Evolutionary conservation across 2,797 vertebrate species (phyloP).

Genomic region (Octomys mimax): DNA sequence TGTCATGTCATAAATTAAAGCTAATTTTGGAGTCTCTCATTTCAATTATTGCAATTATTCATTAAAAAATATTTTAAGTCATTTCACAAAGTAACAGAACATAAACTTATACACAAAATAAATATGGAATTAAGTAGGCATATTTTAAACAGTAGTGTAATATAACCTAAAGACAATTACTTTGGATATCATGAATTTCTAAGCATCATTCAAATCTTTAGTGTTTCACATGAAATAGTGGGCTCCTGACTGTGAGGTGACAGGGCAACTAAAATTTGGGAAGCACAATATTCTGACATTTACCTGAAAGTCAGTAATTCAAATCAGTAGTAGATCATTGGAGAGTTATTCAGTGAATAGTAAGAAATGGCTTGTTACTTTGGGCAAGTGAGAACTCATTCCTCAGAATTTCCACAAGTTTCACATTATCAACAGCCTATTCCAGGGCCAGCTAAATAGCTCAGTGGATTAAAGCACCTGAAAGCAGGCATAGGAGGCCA

Average conservation of each 20-base stretch:
- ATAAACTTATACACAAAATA: conserved; percentile 61
- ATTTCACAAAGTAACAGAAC: conserved; percentile 7
- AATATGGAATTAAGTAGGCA: conserved; percentile 12
- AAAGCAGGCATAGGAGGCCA: too few relatives aligned
- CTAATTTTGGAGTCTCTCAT: conserved; percentile 10
- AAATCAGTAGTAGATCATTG: conserved; percentile 19
- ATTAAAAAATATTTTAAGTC: conserved; percentile 30
- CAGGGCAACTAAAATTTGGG: not conserved
- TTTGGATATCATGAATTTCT: conserved; percentile 58
- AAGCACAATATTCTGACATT: conserved; percentile 23
- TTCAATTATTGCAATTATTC: conserved; percentile 51
- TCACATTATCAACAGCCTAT: conserved; percentile 6
- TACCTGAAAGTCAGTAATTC: conserved; percentile 28
- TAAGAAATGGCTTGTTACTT: conserved; percentile 37
- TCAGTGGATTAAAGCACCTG: too few relatives aligned
- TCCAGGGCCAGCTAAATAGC: not conserved
- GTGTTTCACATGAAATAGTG: conserved; percentile 18
- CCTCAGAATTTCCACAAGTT: conserved; percentile 57
- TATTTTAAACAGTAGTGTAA: conserved; percentile 60
- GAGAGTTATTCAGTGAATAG: conserved; percentile 18
- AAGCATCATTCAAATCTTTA: conserved; percentile 58
- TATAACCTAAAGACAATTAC: conserved; percentile 62
- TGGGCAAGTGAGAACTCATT: conserved; percentile 45
- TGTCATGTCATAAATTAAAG: conserved; percentile 26
- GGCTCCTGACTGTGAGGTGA: not conserved